Base-by-base conservation (phyloP, 2,888 invertebrate species). In the Sthenelais limicola region DNA sequence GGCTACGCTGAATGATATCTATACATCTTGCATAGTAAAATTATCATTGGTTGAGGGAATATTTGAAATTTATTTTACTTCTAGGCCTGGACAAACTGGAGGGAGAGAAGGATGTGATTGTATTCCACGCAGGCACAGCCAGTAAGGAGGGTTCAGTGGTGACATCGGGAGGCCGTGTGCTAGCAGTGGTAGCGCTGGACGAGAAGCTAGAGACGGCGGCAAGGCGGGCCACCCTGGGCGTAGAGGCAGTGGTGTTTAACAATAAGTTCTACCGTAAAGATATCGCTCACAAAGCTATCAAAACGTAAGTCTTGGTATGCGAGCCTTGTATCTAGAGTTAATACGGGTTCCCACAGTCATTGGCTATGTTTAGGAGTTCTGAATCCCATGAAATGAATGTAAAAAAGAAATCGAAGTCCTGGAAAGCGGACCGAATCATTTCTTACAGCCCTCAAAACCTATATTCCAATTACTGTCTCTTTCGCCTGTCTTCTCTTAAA, bases 91-190 rank as follows among this genome's bases (percentile, higher is more conserved):
- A 83, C 9, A 75, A n/a, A n/a, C n/a, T n/a, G n/a, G n/a, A 78
- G 32, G 82, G 77, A 21, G 74, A 81, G 24, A 80, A 82, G 26
- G 62, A 68, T 26, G 67, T 74, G 12, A 82, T 75, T 0, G 82
- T 89, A 4, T 97, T 97, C 88, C 96, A 97, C 86, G 95, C 96
- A 84, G 97, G 96, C 2, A 93, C 96, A 4, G 62, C 91, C 0
- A 86, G 91, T 35, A 75, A 79, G 24, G 82, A 81, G 35, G 91
- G 91, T 9, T 89, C 92, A 56, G 88, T 93, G 56, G 90, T 94
- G 35, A 95, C 97, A 30, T 93, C 93, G 86, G 92, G 92, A 24
- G 98, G 98, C 0, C 91, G 98, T 79, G 97, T 98, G n/a, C 88
- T 98, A 66, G 82, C 83, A 30, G 91, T 93, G 32, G 93, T 94